Evolutionary conservation across 2,797 vertebrate genomes (phyloP).

Genomic region (Sylvilagus floridanus): DNA sequence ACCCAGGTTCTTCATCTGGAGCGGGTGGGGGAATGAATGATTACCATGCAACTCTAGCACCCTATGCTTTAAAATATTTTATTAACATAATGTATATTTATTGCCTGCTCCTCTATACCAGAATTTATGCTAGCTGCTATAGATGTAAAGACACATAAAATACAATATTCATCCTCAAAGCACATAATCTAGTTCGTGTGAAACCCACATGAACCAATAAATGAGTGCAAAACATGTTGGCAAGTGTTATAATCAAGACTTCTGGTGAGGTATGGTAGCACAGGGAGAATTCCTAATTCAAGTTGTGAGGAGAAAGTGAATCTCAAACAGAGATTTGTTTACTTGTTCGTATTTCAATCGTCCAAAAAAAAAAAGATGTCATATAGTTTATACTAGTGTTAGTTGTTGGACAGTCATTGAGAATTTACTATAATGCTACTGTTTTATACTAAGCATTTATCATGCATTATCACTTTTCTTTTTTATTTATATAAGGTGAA

Average conservation of each 20-base stretch:
- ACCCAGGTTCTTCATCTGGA: not conserved
- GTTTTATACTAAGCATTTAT: not conserved
- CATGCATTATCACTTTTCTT: not conserved
- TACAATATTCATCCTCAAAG: not conserved
- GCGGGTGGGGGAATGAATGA: not conserved
- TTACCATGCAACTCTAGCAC: not conserved
- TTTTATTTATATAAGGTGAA: no score
- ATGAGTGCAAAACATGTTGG: not conserved
- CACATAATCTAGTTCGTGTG: not conserved
- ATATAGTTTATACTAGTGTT: not conserved
- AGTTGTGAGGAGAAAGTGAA: not conserved
- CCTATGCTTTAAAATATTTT: not conserved
- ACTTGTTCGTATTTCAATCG: not conserved
- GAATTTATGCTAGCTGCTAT: not conserved
- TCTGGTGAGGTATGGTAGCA: not conserved
- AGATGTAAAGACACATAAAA: not conserved
- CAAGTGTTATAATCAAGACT: not conserved
- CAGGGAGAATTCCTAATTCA: not conserved
- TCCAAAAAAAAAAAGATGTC: not conserved
- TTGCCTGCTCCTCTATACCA: not conserved
- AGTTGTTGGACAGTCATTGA: not conserved
- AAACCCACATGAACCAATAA: not conserved
- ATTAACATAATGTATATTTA: conserved; percentile 25
- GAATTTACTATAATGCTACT: not conserved
- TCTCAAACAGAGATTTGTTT: not conserved